phyloP scores from a whole-genome alignment of 2,888 invertebrate genomes.

The Galerucella pusilla region DNA sequence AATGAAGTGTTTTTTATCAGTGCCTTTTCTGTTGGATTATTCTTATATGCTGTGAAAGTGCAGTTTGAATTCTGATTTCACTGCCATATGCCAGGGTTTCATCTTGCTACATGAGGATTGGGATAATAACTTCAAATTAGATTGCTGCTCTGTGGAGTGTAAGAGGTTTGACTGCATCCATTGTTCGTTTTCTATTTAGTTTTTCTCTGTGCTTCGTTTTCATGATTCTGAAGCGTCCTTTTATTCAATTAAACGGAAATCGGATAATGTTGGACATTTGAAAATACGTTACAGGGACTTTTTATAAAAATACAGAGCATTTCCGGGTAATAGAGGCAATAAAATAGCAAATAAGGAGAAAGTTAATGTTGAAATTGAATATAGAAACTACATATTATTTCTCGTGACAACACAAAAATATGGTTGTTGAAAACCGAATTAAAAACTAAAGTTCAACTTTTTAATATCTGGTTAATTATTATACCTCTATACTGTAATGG shows the following conservation, averaged over 20 bases:
- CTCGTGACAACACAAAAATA: not conserved
- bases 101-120: conserved; percentile 35
- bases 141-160: conserved; percentile 28
- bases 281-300: not conserved
- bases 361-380: not conserved
- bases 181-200: conserved; percentile 18
- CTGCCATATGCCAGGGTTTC: conserved; percentile 41
- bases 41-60: conserved; percentile 42
- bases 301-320: not conserved
- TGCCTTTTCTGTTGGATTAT: conserved; percentile 37
- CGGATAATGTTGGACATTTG: conserved; percentile 3
- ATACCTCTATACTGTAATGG: too few relatives aligned
- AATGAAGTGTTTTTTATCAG: conserved; percentile 33
- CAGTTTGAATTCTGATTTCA: conserved; percentile 41
- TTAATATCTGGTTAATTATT: too few relatives aligned
- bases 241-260: not conserved
- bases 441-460: too few relatives aligned
- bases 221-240: conserved; percentile 10
- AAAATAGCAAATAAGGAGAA: not conserved
- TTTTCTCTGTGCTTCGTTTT: not conserved
- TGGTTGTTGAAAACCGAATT: too few relatives aligned
- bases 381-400: not conserved
- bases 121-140: conserved; percentile 18
- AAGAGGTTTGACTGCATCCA: conserved; percentile 19
- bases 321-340: not conserved